These are phyloP conservation scores for Tinea pellionella DNA, from an alignment of 2,888 invertebrate species.

Conservation along the genomic window DNA sequence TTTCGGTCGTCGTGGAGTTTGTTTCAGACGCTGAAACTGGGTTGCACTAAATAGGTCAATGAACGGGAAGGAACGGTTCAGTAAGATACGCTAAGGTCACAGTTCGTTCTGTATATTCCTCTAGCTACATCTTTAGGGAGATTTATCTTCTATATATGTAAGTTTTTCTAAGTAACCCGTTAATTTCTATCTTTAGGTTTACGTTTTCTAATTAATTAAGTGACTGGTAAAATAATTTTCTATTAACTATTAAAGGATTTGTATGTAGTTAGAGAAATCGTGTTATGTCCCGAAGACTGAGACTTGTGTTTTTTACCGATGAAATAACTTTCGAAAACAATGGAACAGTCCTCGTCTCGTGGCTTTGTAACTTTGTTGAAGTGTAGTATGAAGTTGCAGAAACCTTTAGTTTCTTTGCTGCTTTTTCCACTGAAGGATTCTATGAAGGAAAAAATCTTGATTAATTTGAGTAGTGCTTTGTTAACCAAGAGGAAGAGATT, in stretches of 20 bases:
- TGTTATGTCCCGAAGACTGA: neutral
- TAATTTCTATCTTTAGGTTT: neutral
- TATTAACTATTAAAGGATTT: neutral
- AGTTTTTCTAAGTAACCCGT: neutral
- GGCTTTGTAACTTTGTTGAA: constrained; percentile 5
- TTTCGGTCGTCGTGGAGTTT: neutral
- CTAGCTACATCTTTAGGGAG: neutral
- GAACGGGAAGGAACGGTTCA: constrained; percentile 6
- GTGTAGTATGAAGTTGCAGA: neutral
- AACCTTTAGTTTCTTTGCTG: neutral
- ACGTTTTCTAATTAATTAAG: neutral
- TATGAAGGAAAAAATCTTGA: too few species aligned
- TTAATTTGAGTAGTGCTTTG: too few species aligned
- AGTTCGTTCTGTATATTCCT: neutral
- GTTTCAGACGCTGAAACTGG: constrained; percentile 5
- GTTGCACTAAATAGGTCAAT: constrained; percentile 10
- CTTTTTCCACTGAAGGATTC: too few species aligned
- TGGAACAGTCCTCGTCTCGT: neutral
- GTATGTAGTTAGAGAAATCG: neutral
- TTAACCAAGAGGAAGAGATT: too few species aligned
- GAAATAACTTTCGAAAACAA: neutral
- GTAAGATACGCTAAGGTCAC: constrained; percentile 1
- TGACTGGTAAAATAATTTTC: neutral
- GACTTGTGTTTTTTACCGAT: neutral
- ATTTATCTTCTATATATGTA: neutral